phyloP scores from a whole-genome alignment of 2,113 vertebrate species.

The Circaetus gallicus region DNA sequence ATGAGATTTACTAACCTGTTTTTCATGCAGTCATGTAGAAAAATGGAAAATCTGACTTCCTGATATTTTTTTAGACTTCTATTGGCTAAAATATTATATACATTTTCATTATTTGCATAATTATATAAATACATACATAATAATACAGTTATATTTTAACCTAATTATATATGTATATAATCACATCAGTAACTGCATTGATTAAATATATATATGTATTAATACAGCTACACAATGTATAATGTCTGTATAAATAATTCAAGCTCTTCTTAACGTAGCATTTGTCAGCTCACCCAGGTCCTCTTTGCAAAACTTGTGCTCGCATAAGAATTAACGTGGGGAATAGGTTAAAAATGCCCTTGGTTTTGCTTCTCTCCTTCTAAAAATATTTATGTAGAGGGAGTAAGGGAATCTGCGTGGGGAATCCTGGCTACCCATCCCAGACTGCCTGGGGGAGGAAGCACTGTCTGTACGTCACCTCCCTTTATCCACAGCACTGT shows the following conservation, averaged over 20 bases:
- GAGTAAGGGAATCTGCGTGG: background rate
- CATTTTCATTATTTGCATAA: background rate
- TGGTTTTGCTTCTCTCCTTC: background rate
- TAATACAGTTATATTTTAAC: background rate
- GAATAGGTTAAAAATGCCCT: background rate
- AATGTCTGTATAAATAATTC: conserved; percentile 39
- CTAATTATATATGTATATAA: background rate
- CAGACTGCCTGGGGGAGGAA: background rate
- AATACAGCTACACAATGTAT: conserved; percentile 26
- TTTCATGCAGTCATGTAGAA: background rate
- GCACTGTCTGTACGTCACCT: background rate
- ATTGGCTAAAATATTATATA: background rate
- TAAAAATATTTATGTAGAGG: background rate
- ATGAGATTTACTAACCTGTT: background rate
- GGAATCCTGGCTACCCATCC: background rate
- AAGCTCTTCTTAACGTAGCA: background rate
- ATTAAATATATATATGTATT: conserved; percentile 32
- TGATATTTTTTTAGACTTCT: background rate
- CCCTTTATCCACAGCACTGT: background rate
- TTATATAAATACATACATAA: background rate
- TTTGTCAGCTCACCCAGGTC: background rate
- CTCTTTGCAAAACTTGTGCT: background rate
- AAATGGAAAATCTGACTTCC: background rate
- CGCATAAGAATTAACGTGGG: background rate
- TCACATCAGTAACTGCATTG: background rate